These are phyloP conservation scores for Adelosebastes latens DNA, from an alignment of 2,797 vertebrate species.

Conservation along the genomic window DNA sequence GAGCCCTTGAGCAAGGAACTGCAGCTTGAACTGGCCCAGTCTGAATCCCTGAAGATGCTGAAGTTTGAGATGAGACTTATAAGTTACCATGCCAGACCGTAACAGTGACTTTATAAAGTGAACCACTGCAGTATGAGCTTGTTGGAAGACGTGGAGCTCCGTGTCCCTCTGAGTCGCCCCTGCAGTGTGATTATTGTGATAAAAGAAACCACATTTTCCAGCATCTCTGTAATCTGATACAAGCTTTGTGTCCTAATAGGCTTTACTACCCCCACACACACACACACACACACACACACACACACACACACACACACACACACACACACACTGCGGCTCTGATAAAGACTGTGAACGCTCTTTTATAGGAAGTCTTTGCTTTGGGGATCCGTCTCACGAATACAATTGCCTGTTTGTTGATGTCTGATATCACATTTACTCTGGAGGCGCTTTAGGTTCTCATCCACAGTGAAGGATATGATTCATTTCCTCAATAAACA, in stretches of 20 bases:
- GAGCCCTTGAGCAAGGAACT: neutral
- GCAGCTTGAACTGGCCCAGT: neutral
- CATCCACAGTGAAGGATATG: neutral
- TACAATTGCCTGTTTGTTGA: neutral
- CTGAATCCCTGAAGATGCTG: neutral
- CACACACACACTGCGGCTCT: neutral
- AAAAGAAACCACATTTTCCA: conserved; percentile 17
- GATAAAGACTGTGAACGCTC: neutral
- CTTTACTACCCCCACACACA: conserved; percentile 25
- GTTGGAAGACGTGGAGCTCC: neutral
- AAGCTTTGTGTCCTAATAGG: conserved; percentile 3
- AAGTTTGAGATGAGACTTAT: no score
- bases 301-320: neutral
- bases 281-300: neutral
- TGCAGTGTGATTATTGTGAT: conserved; percentile 14
- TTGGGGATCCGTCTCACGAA: neutral
- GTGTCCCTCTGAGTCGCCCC: neutral
- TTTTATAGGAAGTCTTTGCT: neutral
- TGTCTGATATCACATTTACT: neutral
- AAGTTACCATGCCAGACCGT: neutral
- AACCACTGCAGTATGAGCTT: neutral
- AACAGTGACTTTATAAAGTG: neutral
- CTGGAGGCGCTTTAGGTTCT: neutral
- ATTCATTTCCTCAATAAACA: neutral
- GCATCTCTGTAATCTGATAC: conserved; percentile 10